Evolutionary conservation across 2,888 invertebrate genomes (phyloP).

Genomic region (Cactoblastis cactorum): DNA sequence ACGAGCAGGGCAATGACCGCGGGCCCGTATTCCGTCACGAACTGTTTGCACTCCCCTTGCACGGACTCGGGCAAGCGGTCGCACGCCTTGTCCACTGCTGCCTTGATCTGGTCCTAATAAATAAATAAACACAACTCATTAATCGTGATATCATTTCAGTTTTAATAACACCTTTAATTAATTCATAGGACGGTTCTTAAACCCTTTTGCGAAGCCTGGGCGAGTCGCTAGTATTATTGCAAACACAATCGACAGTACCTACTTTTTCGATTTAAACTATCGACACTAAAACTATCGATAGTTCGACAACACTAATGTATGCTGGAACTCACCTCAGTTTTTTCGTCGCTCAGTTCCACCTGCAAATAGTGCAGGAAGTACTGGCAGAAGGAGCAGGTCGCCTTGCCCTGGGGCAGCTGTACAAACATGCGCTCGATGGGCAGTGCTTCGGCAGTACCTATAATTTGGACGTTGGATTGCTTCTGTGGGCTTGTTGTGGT

Average conservation of each 20-base stretch:
- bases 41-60: conserved; percentile 83
- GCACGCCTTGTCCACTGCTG: conserved; percentile 84
- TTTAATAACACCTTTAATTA: too few relatives aligned
- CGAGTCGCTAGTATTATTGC: too few relatives aligned
- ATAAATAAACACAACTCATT: neutral
- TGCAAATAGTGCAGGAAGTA: conserved; percentile 90
- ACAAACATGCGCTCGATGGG: conserved; percentile 73
- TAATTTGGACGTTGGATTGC: conserved; percentile 42
- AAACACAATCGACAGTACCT: too few relatives aligned
- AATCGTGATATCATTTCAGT: too few relatives aligned
- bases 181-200: too few relatives aligned
- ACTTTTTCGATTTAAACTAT: too few relatives aligned
- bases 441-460: conserved; percentile 47
- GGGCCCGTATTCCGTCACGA: conserved; percentile 88
- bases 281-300: too few relatives aligned
- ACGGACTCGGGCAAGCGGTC: conserved; percentile 81
- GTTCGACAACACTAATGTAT: too few relatives aligned
- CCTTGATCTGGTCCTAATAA: conserved; percentile 82
- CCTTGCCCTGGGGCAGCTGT: conserved; percentile 45
- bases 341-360: conserved; percentile 82
- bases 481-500: conserved; percentile 30
- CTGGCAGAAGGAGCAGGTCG: conserved; percentile 88
- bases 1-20: conserved; percentile 88
- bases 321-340: conserved; percentile 77
- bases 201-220: too few relatives aligned